phyloP scores from a whole-genome alignment of 2,113 vertebrate species.

The Pluvianellus socialis region DNA sequence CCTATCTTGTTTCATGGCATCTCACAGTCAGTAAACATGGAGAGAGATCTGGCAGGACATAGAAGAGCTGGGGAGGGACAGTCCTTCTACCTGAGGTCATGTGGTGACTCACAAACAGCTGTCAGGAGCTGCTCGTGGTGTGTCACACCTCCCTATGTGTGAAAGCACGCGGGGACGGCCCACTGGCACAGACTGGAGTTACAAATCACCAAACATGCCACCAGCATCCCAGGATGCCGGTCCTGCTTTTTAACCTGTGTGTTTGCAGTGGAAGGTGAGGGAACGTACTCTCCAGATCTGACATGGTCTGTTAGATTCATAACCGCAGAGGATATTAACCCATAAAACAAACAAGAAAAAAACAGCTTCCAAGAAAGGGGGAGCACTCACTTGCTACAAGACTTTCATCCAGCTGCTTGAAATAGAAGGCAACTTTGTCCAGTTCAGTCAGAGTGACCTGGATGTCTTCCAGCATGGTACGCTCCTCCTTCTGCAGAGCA shows the following conservation, averaged over 20 bases:
- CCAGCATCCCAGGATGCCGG: rapidly evolving
- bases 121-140: background rate
- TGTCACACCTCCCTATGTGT: background rate
- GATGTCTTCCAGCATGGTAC: slow-evolving; percentile 93
- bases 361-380: background rate
- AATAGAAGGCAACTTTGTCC: slow-evolving; percentile 93
- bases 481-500: slow-evolving; percentile 87
- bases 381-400: slow-evolving; percentile 90
- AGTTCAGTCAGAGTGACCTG: slow-evolving; percentile 90
- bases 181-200: background rate
- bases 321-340: background rate
- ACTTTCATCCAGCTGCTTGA: slow-evolving; percentile 91
- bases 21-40: background rate
- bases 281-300: background rate
- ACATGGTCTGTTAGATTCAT: background rate
- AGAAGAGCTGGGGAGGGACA: background rate
- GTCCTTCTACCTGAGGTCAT: background rate
- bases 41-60: background rate
- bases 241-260: background rate
- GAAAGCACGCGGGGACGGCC: background rate
- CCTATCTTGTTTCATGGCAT: background rate
- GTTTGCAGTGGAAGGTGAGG: background rate
- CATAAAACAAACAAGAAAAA: background rate
- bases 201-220: background rate
- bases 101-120: background rate